Percentiles rank a stretch among this genome's conserved stretches.
phyloP scores from a whole-genome alignment of 2,113 vertebrate genomes.

The Sarotherodon lohbergeri region DNA sequence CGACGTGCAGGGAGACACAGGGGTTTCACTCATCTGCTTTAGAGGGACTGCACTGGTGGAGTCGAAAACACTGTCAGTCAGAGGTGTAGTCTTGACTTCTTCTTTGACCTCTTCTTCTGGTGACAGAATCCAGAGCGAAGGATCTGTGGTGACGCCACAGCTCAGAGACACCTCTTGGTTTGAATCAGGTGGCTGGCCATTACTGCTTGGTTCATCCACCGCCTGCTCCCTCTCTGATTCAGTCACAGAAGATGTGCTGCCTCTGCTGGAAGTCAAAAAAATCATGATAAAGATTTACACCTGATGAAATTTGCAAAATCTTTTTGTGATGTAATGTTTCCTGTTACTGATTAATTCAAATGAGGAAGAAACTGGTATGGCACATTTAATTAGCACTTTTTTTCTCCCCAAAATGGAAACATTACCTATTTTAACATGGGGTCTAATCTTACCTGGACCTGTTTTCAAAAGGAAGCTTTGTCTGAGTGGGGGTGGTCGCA shows the following conservation, averaged over 20 bases:
- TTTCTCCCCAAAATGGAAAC: background rate
- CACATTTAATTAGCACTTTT: background rate
- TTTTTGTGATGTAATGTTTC: background rate
- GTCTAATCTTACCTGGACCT: conserved; percentile 49
- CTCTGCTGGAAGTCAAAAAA: background rate
- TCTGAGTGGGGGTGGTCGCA: conserved; percentile 4
- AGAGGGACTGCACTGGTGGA: background rate
- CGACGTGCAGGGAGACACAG: background rate
- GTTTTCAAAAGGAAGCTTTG: conserved; percentile 39
- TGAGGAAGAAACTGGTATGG: background rate
- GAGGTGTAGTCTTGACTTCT: background rate
- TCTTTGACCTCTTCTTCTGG: conserved; percentile 21
- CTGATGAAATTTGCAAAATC: background rate
- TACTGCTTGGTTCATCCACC: conserved; percentile 27
- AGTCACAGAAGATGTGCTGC: background rate
- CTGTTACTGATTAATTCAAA: background rate
- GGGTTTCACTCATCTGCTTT: background rate
- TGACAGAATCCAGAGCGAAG: conserved; percentile 49
- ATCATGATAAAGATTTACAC: background rate
- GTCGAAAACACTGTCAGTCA: background rate
- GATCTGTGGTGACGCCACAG: conserved; percentile 68
- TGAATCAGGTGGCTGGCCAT: background rate
- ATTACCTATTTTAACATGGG: background rate
- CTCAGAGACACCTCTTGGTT: conserved; percentile 59
- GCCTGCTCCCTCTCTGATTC: conserved; percentile 20